These are phyloP conservation scores for Scortum barcoo DNA, from an alignment of 2,113 vertebrate species.

Conservation along the genomic window DNA sequence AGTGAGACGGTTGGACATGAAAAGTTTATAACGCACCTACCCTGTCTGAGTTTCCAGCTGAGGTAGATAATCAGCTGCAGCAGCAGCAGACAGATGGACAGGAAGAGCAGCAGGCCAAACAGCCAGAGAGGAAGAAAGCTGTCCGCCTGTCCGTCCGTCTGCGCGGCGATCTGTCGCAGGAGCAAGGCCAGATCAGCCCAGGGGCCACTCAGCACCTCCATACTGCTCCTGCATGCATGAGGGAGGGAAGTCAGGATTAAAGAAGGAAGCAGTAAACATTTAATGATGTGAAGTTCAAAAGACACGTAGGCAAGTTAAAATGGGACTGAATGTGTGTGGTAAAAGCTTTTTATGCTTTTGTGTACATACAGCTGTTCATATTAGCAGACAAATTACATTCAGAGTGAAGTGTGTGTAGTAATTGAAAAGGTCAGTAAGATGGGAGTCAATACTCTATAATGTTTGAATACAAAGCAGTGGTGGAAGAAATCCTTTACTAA, in stretches of 20 bases:
- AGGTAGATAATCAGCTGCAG: conserved; percentile 68
- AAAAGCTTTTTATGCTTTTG: neutral
- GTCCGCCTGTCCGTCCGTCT: conserved; percentile 16
- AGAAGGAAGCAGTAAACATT: too few species aligned
- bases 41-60: conserved; percentile 73
- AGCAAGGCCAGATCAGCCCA: conserved; percentile 74
- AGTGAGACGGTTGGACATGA: neutral
- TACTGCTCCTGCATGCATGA: conserved; percentile 25
- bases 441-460: too few species aligned
- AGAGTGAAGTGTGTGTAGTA: neutral
- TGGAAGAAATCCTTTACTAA: neutral
- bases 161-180: conserved; percentile 36
- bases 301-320: too few species aligned
- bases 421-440: neutral
- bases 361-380: neutral
- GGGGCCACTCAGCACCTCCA: conserved; percentile 73
- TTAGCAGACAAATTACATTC: neutral
- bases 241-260: neutral
- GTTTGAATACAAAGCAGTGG: too few species aligned
- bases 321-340: too few species aligned
- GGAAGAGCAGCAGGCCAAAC: conserved; percentile 61
- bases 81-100: conserved; percentile 70
- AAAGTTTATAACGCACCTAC: conserved; percentile 53
- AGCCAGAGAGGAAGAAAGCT: conserved; percentile 52
- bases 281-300: neutral